Evolutionary conservation across 2,888 invertebrate genomes (phyloP), one percentile per base, ranked within the genome.

Genomic region (Escarpia spicata): DNA sequence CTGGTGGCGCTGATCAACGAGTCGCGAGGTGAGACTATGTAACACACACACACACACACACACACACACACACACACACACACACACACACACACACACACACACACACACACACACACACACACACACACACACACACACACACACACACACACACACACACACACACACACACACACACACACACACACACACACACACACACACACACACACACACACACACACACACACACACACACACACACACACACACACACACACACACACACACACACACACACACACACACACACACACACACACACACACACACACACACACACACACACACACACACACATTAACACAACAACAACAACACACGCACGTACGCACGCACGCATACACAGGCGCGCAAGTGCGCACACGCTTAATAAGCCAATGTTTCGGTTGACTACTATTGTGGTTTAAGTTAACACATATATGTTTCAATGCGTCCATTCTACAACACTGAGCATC

Each of bases 161-260:
- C 37, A 37, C 37, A 37, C 37, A 37, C 37, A 37, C 37, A 37
- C 37, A 37, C 37, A 37, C 37, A 37, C 37, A 37, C 37, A 37
- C 37, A 37, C 37, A 37, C 37, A 37, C 37, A 37, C 37, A 37
- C 37, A 37, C 37, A 89, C 89, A 26, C 89, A 89, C 89, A 26
- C 89, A 89, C 89, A 26, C 89, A 89, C 89, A 26, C n/a, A 89
- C 89, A 89, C 89, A 89, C 89, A 89, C 89, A 89, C 89, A 89
- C 89, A 37, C 37, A 37, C 37, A 37, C 37, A 37, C 37, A 37
- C 37, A 37, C 37, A 37, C 37, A 37, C 37, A 89, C 89, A 89
- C 89, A 89, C 89, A 89, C n/a, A 37, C 37, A 37, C 37, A 37
- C 37, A 37, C 37, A 37, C 37, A 37, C 37, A 37, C 37, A 37